Evolutionary conservation across 2,113 vertebrate genomes (phyloP).

Genomic region (Malurus elegans): DNA sequence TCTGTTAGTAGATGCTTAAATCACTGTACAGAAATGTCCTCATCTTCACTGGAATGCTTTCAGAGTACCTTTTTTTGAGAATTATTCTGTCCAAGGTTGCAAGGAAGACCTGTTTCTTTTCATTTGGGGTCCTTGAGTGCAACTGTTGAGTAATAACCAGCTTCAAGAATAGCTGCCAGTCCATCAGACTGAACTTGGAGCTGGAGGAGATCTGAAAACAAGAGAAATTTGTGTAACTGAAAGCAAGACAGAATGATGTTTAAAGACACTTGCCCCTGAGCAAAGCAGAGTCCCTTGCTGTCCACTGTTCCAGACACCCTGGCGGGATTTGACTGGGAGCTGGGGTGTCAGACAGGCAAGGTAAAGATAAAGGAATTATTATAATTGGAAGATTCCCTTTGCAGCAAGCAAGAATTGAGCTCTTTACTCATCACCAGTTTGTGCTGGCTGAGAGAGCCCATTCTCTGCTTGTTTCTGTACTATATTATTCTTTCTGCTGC

Average conservation of each 20-base stretch:
- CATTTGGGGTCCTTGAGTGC: not conserved
- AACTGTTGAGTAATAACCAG: not conserved
- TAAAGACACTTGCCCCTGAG: not conserved
- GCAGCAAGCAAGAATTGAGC: not conserved
- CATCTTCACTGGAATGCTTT: not conserved
- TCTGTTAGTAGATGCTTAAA: not conserved
- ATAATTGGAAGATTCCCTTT: not conserved
- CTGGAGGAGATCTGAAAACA: conserved; percentile 23
- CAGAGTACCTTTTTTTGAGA: not conserved
- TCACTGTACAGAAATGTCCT: not conserved
- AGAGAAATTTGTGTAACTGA: not conserved
- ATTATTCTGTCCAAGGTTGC: not conserved
- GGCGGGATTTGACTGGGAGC: not conserved
- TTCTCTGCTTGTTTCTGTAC: not conserved
- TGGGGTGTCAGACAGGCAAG: not conserved
- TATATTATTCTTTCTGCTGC: not conserved
- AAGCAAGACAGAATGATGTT: not conserved
- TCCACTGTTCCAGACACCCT: rapidly evolving
- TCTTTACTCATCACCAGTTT: rapidly evolving
- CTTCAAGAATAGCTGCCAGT: not conserved
- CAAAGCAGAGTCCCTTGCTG: not conserved
- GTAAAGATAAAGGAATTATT: conserved; percentile 1
- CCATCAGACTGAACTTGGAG: not conserved
- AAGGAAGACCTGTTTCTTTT: not conserved
- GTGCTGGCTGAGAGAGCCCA: not conserved